Evolutionary conservation across 2,888 invertebrate genomes (phyloP).

Genomic region (Sylvicola cinctus): DNA sequence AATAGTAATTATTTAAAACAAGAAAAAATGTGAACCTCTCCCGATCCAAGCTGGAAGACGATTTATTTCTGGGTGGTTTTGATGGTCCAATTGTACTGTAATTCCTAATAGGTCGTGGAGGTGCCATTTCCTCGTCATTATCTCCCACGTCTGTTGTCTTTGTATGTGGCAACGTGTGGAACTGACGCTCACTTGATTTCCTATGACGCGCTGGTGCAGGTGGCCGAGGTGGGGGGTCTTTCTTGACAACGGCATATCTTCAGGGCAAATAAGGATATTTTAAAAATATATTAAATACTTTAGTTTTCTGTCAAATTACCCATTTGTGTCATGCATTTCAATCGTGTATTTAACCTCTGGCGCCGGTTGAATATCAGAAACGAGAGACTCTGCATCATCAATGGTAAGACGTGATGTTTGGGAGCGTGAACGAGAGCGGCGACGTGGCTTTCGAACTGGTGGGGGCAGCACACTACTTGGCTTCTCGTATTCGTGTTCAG

Average conservation of each 20-base stretch:
- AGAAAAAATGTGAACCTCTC: too few relatives aligned
- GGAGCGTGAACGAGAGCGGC: slow-evolving; percentile 33
- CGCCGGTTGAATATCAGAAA: slow-evolving; percentile 26
- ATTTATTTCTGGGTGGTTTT: slow-evolving; percentile 34
- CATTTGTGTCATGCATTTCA: slow-evolving; percentile 24
- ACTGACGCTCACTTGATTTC: slow-evolving; percentile 33
- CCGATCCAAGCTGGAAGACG: slow-evolving; percentile 3
- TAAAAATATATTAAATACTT: background rate
- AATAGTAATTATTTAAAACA: too few relatives aligned
- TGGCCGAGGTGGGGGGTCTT: slow-evolving; percentile 38
- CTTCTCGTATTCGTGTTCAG: slow-evolving; percentile 39
- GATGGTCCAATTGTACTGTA: slow-evolving; percentile 37
- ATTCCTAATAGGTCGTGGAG: slow-evolving; percentile 35
- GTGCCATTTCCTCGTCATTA: slow-evolving; percentile 26
- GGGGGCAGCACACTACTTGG: slow-evolving; percentile 19
- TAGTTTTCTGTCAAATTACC: too few relatives aligned
- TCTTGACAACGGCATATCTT: slow-evolving; percentile 62
- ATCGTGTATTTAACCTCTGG: slow-evolving; percentile 17
- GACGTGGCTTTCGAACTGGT: slow-evolving; percentile 34
- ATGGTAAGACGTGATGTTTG: slow-evolving; percentile 29
- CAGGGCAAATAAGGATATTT: slow-evolving; percentile 20
- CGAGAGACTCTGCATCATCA: slow-evolving; percentile 48
- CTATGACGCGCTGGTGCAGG: slow-evolving; percentile 36
- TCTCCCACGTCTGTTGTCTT: too few relatives aligned
- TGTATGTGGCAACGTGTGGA: slow-evolving; percentile 42